phyloP scores from a whole-genome alignment of 2,797 vertebrate species.

The Sphenopsis melanotis region DNA sequence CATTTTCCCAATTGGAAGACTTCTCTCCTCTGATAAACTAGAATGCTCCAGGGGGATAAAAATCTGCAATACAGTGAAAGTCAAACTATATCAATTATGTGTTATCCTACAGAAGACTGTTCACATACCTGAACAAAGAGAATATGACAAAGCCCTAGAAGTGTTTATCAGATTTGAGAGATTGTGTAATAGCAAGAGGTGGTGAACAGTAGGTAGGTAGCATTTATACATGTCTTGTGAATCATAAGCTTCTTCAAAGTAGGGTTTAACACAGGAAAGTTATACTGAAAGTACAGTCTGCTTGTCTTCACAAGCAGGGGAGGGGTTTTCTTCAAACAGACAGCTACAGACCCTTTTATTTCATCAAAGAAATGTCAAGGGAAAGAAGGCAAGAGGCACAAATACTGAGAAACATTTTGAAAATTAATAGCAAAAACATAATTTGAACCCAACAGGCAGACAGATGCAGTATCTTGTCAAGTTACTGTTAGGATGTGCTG shows the following conservation, averaged over 20 bases:
- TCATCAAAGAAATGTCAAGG: not conserved
- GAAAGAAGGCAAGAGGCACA: not conserved
- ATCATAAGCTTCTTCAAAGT: not conserved
- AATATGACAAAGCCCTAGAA: constrained; percentile 38
- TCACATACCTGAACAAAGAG: not conserved
- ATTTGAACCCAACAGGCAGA: not conserved
- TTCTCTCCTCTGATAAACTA: not conserved
- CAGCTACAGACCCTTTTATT: not conserved
- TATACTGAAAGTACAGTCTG: not conserved
- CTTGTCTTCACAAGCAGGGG: not conserved
- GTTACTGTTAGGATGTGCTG: not conserved
- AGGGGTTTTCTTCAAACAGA: not conserved
- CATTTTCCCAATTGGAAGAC: not conserved
- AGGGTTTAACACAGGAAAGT: not conserved
- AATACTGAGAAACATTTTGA: not conserved
- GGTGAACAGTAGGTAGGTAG: constrained; percentile 14
- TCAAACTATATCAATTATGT: not conserved
- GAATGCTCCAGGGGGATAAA: not conserved
- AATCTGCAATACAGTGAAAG: constrained; percentile 1
- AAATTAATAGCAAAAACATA: not conserved
- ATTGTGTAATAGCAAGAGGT: constrained; percentile 20
- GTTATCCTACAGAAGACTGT: constrained; percentile 3
- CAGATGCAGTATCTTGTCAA: not conserved
- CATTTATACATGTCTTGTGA: not conserved
- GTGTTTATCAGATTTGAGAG: constrained; percentile 23